Conservation (phyloP, 2,113 vertebrate species). For the Hippolais icterina region DNA sequence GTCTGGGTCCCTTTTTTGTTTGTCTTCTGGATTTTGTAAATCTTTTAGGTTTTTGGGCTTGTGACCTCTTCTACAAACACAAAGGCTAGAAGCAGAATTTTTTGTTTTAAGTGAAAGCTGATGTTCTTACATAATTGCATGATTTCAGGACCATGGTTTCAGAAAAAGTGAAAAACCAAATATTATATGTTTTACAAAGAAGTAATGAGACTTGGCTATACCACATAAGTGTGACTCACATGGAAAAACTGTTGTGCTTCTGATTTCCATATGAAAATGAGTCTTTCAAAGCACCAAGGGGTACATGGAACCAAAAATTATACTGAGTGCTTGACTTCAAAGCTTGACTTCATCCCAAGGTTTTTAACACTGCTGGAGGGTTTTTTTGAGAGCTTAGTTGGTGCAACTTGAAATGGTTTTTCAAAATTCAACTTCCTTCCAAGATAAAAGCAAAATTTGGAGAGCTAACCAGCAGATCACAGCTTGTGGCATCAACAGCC, state of each 20-base stretch:
- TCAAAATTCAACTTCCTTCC: not conserved
- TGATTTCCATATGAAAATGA: not conserved
- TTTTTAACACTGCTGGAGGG: not conserved
- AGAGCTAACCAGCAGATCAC: not conserved
- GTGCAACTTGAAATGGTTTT: not conserved
- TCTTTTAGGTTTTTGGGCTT: not conserved
- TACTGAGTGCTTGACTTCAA: not conserved
- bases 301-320: not conserved
- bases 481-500: not conserved
- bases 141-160: not conserved
- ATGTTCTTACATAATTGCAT: not conserved
- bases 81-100: not conserved
- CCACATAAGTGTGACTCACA: not conserved
- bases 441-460: not conserved
- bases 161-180: not conserved
- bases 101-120: not conserved
- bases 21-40: not conserved
- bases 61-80: not conserved
- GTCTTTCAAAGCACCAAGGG: not conserved
- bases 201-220: not conserved
- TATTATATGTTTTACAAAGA: not conserved
- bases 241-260: not conserved
- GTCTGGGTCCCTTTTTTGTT: not conserved
- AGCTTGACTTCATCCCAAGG: not conserved
- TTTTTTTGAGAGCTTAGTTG: not conserved